Base-by-base conservation (phyloP, 2,113 vertebrate genomes). In the Corydoras sp. region DNA sequence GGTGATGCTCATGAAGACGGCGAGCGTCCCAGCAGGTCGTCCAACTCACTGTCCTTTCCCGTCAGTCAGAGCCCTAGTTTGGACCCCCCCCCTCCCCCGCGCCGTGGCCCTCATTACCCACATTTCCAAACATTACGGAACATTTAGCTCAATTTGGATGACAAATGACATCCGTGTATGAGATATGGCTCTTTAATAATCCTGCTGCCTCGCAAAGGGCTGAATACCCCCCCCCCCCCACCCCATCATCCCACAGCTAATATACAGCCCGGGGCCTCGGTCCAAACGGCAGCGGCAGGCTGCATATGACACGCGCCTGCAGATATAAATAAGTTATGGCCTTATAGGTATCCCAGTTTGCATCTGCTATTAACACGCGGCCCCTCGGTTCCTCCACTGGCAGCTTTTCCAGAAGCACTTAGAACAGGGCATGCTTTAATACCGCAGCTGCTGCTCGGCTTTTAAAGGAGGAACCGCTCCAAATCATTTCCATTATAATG, bases 161-260 rank as follows among this genome's bases (percentile, higher is more conserved):
- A 67, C 54, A 72, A 72, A 72, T 75, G 15, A 75, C 56, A 68
- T 68, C 56, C 72, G 35, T 62, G 70, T 76, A 54, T 31, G 15
- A 13, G 55, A 72, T 74, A 62, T 62, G 29, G 72, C 65, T 61
- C 58, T 62, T 74, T 55, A 1, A 31, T 66, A 66, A 76, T 55
- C 61, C 62, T 58, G 63, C n/a, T 43, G 51, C 68, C 54, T 49
- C 58, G 9, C n/a, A 70, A 32, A 63, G 48, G 53, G 70, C 68
- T 71, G 48, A 30, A 63, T 71, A 75, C 65, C 65, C 78, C 72
- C 68, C 68, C 72, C 35, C 35, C 18, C 18, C 18, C 18, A 24
- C 18, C 18, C 18, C 18, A 24, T 24, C 18, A 24, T 24, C 18
- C 18, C 18, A 24, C 18, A 29, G 68, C 75, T 72, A 53, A 71